Evolutionary conservation across 2,113 vertebrate species (phyloP).

Genomic region (Lepus timidus): DNA sequence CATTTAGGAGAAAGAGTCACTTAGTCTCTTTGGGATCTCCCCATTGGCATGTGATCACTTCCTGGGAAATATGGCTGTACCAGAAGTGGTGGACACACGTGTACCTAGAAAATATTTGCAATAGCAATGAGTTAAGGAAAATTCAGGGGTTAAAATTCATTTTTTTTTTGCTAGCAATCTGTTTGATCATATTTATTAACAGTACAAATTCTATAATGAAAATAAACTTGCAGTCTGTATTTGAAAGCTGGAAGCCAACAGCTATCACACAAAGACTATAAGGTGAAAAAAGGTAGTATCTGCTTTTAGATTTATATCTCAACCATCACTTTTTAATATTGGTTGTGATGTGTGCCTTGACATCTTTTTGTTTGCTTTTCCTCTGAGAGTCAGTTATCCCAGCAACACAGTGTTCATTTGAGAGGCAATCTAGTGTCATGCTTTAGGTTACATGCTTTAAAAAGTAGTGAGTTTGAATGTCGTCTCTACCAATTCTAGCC

Average conservation of each 20-base stretch:
- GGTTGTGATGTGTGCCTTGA: background rate
- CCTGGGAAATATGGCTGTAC: background rate
- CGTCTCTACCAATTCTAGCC: background rate
- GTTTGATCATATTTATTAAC: constrained; percentile 24
- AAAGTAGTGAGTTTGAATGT: constrained; percentile 22
- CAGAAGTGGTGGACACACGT: background rate
- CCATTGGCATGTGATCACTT: background rate
- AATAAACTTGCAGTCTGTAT: background rate
- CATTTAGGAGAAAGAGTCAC: background rate
- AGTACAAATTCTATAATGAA: constrained; percentile 30
- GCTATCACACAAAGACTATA: background rate
- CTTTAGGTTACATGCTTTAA: background rate
- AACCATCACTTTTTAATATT: background rate
- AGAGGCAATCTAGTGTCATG: background rate
- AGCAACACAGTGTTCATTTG: background rate
- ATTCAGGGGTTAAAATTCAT: background rate
- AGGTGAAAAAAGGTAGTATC: background rate
- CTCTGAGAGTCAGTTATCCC: constrained; percentile 27
- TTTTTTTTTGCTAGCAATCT: background rate
- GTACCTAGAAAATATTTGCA: background rate
- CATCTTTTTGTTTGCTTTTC: constrained; percentile 52
- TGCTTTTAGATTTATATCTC: constrained; percentile 38
- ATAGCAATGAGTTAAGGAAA: background rate
- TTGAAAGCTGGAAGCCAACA: constrained; percentile 18
- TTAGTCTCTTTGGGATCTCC: background rate